Percentiles rank a stretch among this genome's conserved stretches.
phyloP scores from a whole-genome alignment of 1,140 invertebrate genomes.

The Galleria mellonella region DNA sequence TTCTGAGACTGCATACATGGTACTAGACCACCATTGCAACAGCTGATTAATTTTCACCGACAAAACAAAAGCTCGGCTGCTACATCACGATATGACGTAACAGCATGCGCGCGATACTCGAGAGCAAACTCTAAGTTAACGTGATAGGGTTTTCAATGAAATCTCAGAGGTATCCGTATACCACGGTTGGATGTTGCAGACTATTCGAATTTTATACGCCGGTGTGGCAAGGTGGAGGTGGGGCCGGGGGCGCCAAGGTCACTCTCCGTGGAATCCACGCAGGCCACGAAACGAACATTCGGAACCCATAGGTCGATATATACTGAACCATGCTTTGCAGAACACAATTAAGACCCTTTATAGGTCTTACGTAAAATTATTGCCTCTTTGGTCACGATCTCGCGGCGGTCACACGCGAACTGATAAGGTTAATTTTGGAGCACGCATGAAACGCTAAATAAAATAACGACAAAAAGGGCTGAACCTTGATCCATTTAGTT shows the following conservation, averaged over 20 bases:
- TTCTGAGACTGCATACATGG: conserved; percentile 33
- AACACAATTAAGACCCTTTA: conserved; percentile 35
- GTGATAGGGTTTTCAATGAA: conserved; percentile 25
- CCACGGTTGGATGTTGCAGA: conserved; percentile 38
- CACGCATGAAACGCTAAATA: conserved; percentile 42
- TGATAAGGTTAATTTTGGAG: conserved; percentile 46
- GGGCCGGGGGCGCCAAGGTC: conserved; percentile 54
- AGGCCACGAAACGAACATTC: conserved; percentile 41
- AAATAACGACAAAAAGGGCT: conserved; percentile 31
- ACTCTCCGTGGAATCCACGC: conserved; percentile 56
- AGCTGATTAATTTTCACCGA: conserved; percentile 63
- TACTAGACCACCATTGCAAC: conserved; percentile 53
- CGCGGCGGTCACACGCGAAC: conserved; percentile 29
- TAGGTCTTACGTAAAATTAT: conserved; percentile 50
- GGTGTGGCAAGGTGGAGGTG: conserved; percentile 20
- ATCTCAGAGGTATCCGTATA: conserved; percentile 33
- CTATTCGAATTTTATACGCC: conserved; percentile 58
- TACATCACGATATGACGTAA: conserved; percentile 22
- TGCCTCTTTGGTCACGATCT: conserved; percentile 33
- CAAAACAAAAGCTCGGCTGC: conserved; percentile 46
- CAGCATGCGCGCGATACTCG: conserved; percentile 1
- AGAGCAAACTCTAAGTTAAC: conserved; percentile 23
- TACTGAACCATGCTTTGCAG: conserved; percentile 13
- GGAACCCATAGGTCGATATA: conserved; percentile 36
- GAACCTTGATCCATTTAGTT: conserved; percentile 43